Conservation (phyloP, 2,888 invertebrate genomes). For the Himalopsyche japonica region DNA sequence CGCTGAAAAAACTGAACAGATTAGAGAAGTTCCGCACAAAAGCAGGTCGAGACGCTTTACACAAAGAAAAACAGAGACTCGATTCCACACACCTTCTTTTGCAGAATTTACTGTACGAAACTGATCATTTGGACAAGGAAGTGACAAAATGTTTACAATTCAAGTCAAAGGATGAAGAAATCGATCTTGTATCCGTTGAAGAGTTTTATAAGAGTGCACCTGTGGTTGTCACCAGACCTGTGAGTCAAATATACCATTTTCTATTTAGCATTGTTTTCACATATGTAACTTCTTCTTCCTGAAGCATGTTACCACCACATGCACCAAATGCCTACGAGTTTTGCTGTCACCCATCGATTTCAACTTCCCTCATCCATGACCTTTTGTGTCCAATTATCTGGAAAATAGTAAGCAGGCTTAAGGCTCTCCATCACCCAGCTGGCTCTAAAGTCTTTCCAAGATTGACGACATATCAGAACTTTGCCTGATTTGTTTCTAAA, state of each 20-base stretch:
- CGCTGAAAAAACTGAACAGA: constrained; percentile 86
- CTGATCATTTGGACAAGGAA: constrained; percentile 90
- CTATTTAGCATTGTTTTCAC: background rate
- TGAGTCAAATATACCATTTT: constrained; percentile 49
- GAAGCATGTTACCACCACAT: too few species aligned
- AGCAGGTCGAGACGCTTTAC: constrained; percentile 77
- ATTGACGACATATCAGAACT: too few species aligned
- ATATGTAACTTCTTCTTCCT: too few species aligned
- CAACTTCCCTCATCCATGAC: too few species aligned
- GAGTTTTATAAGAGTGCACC: constrained; percentile 85
- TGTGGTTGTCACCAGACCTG: constrained; percentile 66
- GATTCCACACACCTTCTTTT: constrained; percentile 88
- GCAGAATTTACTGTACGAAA: constrained; percentile 93
- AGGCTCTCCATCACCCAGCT: too few species aligned
- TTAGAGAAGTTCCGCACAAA: constrained; percentile 87
- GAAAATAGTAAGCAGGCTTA: too few species aligned
- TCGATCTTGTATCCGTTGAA: constrained; percentile 81
- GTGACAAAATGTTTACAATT: constrained; percentile 94
- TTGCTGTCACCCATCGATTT: too few species aligned
- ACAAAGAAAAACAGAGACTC: constrained; percentile 83
- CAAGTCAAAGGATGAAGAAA: constrained; percentile 92
- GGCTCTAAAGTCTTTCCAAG: too few species aligned
- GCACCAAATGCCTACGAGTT: too few species aligned
- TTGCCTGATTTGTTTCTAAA: too few species aligned
- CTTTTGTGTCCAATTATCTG: too few species aligned